Evolutionary conservation across 2,888 invertebrate genomes (phyloP).

Genomic region (Torymus auratus): DNA sequence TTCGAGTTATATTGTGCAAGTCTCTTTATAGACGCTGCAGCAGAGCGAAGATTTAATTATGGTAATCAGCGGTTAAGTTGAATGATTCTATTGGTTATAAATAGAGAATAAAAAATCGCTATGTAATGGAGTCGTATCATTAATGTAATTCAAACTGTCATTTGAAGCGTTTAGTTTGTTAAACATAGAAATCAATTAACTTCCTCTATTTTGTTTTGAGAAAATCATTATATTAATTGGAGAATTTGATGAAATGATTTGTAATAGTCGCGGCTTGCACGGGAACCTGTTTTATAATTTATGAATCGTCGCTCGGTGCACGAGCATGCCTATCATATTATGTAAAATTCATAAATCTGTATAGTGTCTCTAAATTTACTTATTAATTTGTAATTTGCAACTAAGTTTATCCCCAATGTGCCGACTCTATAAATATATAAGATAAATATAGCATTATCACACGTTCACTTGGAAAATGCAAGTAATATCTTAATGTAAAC

Average conservation of each 20-base stretch:
- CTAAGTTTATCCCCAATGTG: too few relatives aligned
- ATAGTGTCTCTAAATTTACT: too few relatives aligned
- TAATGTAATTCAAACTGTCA: slow-evolving; percentile 41
- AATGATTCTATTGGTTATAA: slow-evolving; percentile 27
- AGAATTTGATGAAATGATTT: slow-evolving; percentile 18
- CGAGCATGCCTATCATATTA: too few relatives aligned
- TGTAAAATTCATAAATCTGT: too few relatives aligned
- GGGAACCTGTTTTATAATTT: too few relatives aligned
- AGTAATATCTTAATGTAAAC: too few relatives aligned
- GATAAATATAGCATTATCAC: too few relatives aligned
- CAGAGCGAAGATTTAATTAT: slow-evolving; percentile 47
- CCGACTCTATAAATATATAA: too few relatives aligned
- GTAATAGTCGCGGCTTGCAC: background rate
- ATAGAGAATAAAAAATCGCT: slow-evolving; percentile 25
- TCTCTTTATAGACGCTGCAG: background rate
- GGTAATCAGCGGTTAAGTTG: slow-evolving; percentile 24
- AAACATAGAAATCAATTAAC: slow-evolving; percentile 26
- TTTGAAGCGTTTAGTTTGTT: slow-evolving; percentile 27
- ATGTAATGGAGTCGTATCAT: slow-evolving; percentile 32
- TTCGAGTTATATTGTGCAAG: slow-evolving; percentile 11
- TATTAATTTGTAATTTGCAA: too few relatives aligned
- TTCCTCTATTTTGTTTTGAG: background rate
- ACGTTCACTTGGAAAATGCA: too few relatives aligned
- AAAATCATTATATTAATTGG: slow-evolving; percentile 7
- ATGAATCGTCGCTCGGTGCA: too few relatives aligned